phyloP scores from a whole-genome alignment of 2,797 vertebrate genomes.

The Chelidonichthys spinosus region DNA sequence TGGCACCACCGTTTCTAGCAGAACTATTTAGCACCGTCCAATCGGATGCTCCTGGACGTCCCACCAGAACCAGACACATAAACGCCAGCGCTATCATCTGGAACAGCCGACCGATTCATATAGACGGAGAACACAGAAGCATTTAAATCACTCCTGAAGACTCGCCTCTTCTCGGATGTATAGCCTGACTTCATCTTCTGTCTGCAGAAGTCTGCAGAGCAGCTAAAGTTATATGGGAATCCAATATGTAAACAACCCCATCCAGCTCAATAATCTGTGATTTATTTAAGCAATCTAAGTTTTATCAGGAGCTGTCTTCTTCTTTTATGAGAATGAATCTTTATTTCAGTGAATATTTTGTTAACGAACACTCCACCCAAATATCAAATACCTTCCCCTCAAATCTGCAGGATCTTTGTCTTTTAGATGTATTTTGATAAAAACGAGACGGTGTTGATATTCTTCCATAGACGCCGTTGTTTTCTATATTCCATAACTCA shows the following conservation, averaged over 20 bases:
- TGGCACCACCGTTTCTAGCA: too few relatives aligned
- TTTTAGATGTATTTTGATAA: constrained; percentile 4
- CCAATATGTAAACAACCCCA: constrained; percentile 39
- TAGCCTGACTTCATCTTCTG: too few relatives aligned
- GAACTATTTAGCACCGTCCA: too few relatives aligned
- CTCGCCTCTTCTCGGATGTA: too few relatives aligned
- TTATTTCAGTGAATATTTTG: constrained; percentile 33
- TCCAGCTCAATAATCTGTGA: constrained; percentile 26
- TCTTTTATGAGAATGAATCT: constrained; percentile 23
- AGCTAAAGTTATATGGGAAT: constrained; percentile 11
- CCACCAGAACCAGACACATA: too few relatives aligned
- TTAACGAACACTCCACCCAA: neutral
- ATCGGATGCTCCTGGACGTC: too few relatives aligned
- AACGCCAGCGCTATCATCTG: too few relatives aligned
- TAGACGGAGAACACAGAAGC: too few relatives aligned
- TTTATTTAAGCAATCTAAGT: constrained; percentile 17
- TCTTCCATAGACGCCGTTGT: neutral
- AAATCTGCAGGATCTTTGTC: neutral
- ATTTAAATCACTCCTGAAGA: too few relatives aligned
- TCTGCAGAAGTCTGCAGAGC: constrained; percentile 12
- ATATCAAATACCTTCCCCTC: neutral
- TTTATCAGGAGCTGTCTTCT: constrained; percentile 11
- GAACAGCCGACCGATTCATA: too few relatives aligned
- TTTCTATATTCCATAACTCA: constrained; percentile 9
- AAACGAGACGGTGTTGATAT: constrained; percentile 10